Evolutionary conservation across 2,888 invertebrate genomes (phyloP), one percentile per base, ranked within the genome.

Genomic region (Netelia melanura): DNA sequence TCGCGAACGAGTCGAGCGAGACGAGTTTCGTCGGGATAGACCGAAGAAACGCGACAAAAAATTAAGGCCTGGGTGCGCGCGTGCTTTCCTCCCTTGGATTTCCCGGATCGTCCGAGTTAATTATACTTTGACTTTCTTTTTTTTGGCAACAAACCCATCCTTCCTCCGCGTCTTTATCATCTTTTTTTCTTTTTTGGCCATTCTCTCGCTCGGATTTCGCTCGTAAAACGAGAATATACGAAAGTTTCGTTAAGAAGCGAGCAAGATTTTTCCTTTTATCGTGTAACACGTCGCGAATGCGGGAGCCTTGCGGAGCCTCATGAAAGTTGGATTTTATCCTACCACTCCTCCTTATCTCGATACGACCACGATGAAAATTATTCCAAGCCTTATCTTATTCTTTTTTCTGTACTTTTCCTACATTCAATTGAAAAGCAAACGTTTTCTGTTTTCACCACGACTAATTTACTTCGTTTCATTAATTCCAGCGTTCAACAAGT

Each of bases 11-110:
- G 54, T 54, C 54, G 67, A 67, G 58, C 23, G 14, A n/a, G 56
- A 21, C 17, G 8, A 54, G n/a, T 23, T 10, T 30, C 25, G 10
- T 6, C 8, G 25, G 14, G 54, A 70, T 30, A 30, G n/a, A 48
- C 58, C 48, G 70, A 38, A 54, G n/a, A 30, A 62, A 61, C 54
- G 62, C 62, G 43, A 54, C 14, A 48, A 48, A 48, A 70, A 61
- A 38, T 11, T 70, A 30, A 48, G 38, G 52, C 30, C 30, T 30
- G 30, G 30, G 5, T 30, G 30, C 5, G 30, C 58, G 62, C 52
- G 64, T 67, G 56, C 65, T 38, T 67, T 44, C 44, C 11, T 44
- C 11, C 75, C 21, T 43, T 44, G 25, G n/a, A 54, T 44, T 56
- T 25, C 10, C 44, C 43, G 11, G n/a, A 43, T n/a, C 44, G n/a